Evolutionary conservation across 2,888 invertebrate species (phyloP), one percentile per base, ranked within the genome.

Genomic region (Homarus gammarus): DNA sequence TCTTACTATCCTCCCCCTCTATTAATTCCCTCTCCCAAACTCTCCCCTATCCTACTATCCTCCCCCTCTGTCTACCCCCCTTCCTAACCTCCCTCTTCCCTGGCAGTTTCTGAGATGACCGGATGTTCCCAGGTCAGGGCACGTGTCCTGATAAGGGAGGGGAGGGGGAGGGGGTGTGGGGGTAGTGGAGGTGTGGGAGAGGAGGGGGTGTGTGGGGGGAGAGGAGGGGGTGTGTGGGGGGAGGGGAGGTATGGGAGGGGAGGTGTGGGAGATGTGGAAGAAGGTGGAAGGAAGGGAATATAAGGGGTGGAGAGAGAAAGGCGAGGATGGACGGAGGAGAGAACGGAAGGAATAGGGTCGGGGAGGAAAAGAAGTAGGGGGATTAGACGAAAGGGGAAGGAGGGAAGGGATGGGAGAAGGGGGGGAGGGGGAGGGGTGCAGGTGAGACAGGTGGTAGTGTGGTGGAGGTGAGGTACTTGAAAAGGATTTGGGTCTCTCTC

Each of bases 91-190:
- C 12, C 56, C 33, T 33, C 33, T 78, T 51, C 51, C 33, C 44
- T 15, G 27, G 33, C 78, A 78, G 78, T 38, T n/a, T 56, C 78
- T 31, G 51, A 27, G 18, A 18, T 15, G 27, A n/a, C 78, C 78
- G 78, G 78, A 78, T 33, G 78, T 78, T 51, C 56, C 33, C 78
- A 33, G 18, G 78, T 56, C 78, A 36, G 70, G 33, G 33, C 78
- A 78, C 78, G 78, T 78, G 78, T 51, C 78, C 22, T 56, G 6
- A n/a, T n/a, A n/a, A n/a, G 22, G 3, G 22, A 3, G 18, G 56
- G 70, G 36, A 56, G 22, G 56, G 56, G 22, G 56, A 18, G 1
- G 70, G 27, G 33, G 70, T 15, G 12, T 36, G 70, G 6, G 2
- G 70, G 27, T 12, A 31, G 6, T 2, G 70, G 27, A 3, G 8